Conservation (phyloP, 2,888 invertebrate genomes). For the Zonitis immaculata region DNA sequence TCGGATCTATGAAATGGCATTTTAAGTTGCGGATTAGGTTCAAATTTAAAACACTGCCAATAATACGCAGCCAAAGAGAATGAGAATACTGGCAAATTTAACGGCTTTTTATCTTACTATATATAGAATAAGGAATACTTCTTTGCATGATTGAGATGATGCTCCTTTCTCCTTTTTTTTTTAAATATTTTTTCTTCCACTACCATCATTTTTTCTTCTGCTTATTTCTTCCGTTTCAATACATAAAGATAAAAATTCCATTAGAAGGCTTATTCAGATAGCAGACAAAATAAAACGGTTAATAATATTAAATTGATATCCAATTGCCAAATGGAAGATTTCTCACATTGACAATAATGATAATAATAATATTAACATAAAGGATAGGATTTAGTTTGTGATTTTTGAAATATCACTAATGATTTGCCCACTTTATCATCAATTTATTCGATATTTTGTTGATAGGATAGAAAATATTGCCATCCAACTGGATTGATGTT, state of each 20-base stretch:
- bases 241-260: constrained; percentile 17
- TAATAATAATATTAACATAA: no score
- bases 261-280: constrained; percentile 14
- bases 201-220: background rate
- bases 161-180: background rate
- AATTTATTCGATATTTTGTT: constrained; percentile 1
- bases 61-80: constrained; percentile 47
- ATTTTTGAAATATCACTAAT: background rate
- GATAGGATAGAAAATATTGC: background rate
- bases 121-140: constrained; percentile 27
- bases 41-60: constrained; percentile 51
- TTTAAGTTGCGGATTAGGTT: constrained; percentile 53
- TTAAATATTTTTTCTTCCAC: background rate
- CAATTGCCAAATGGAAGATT: background rate
- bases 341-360: background rate
- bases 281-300: constrained; percentile 12
- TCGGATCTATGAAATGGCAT: constrained; percentile 52
- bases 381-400: background rate
- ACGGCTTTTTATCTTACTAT: constrained; percentile 32
- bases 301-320: background rate
- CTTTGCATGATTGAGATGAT: constrained; percentile 28
- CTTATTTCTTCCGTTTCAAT: constrained; percentile 25
- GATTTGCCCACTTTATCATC: background rate
- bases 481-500: constrained; percentile 2
- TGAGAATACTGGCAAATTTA: constrained; percentile 37